phyloP scores from a whole-genome alignment of 2,113 vertebrate species.

The Ivindomyrus marchei region DNA sequence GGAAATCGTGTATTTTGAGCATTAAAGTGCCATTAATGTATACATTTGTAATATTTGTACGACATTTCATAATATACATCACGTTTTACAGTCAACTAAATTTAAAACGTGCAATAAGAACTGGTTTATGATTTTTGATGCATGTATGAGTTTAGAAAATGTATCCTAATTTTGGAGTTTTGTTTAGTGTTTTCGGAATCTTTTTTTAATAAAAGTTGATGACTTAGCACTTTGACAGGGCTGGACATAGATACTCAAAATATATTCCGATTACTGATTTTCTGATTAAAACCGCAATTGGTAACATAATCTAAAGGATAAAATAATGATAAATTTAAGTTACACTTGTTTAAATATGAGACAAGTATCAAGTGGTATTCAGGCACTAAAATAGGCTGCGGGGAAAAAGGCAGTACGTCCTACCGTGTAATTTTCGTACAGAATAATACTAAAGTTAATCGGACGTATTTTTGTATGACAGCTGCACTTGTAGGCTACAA shows the following conservation, averaged over 20 bases:
- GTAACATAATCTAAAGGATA: background rate
- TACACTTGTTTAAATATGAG: background rate
- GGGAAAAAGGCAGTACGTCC: background rate
- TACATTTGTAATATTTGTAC: conserved; percentile 14
- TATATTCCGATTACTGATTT: background rate
- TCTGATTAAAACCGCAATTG: background rate
- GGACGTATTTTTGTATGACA: background rate
- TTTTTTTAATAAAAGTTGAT: background rate
- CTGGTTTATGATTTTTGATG: background rate
- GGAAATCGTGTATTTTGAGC: background rate
- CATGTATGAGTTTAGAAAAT: conserved; percentile 14
- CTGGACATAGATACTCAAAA: background rate
- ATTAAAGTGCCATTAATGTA: conserved; percentile 2
- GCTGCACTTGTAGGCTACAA: background rate
- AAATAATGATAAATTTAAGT: background rate
- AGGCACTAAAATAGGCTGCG: background rate
- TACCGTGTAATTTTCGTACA: background rate
- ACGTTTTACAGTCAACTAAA: background rate
- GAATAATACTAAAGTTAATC: background rate
- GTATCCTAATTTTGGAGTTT: conserved; percentile 7
- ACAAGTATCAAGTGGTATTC: background rate
- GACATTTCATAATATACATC: conserved; percentile 13
- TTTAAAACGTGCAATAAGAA: conserved; percentile 13
- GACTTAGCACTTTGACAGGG: background rate
- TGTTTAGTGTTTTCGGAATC: background rate